phyloP scores from a whole-genome alignment of 1,140 invertebrate species.

The Neotoxoptera formosana region DNA sequence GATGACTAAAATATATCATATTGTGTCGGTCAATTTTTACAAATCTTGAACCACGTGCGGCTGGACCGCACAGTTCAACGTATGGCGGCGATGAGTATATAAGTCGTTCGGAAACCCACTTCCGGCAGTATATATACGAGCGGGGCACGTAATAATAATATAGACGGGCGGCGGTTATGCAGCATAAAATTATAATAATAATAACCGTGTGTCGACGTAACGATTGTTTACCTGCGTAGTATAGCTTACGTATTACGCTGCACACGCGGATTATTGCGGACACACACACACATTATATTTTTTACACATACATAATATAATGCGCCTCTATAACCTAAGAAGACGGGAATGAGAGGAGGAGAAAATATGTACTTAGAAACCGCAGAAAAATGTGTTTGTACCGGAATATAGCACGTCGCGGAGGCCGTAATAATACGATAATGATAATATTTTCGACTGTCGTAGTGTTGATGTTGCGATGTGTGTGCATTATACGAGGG shows the following conservation, averaged over 20 bases:
- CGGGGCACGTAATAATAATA: background rate
- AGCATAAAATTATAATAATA: background rate
- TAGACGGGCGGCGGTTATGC: background rate
- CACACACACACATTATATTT: background rate
- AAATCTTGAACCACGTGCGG: background rate
- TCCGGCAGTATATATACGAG: background rate
- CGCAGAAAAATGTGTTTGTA: constrained; percentile 25
- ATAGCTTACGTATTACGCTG: background rate
- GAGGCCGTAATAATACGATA: background rate
- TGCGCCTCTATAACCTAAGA: background rate
- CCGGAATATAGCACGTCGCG: background rate
- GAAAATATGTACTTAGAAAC: background rate
- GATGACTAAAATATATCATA: no score
- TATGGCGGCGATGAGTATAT: background rate
- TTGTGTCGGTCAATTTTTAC: background rate
- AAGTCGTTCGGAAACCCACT: background rate
- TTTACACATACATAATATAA: background rate
- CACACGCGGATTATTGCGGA: background rate
- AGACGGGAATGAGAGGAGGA: background rate
- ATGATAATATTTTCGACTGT: background rate
- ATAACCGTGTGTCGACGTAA: constrained; percentile 9
- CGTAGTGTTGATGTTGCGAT: background rate
- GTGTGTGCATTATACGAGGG: background rate
- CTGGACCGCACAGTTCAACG: background rate
- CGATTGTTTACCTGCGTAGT: background rate